phyloP scores from a whole-genome alignment of 2,888 invertebrate species.

The Philereme vetulata region DNA sequence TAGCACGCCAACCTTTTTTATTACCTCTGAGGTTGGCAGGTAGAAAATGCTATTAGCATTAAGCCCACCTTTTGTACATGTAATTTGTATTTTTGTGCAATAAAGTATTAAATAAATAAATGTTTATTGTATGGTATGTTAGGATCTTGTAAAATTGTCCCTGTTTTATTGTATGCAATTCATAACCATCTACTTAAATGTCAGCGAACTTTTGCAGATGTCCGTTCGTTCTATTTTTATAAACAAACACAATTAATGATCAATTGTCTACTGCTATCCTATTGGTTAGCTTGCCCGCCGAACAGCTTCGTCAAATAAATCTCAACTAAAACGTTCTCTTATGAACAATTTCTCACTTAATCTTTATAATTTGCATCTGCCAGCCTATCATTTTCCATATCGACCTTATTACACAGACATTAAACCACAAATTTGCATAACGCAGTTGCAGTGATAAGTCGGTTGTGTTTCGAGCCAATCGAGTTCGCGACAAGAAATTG shows the following conservation, averaged over 20 bases:
- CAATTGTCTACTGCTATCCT: constrained; percentile 65
- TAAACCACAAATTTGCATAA: constrained; percentile 54
- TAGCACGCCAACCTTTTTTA: too few species aligned
- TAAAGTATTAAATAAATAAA: too few species aligned
- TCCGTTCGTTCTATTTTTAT: constrained; percentile 60
- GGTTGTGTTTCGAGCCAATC: constrained; percentile 58
- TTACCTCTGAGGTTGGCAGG: too few species aligned
- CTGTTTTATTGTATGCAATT: not conserved
- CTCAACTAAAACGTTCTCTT: constrained; percentile 69
- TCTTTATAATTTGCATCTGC: constrained; percentile 54
- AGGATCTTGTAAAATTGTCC: too few species aligned
- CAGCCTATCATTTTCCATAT: constrained; percentile 36
- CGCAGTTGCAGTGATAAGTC: constrained; percentile 40
- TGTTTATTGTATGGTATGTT: too few species aligned
- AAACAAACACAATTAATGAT: constrained; percentile 73
- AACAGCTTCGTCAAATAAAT: constrained; percentile 66
- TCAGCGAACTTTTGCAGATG: constrained; percentile 50
- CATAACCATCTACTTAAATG: constrained; percentile 36
- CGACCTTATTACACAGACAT: constrained; percentile 50
- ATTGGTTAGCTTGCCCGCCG: constrained; percentile 55
- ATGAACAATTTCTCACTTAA: constrained; percentile 72
- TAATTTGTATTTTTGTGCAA: too few species aligned
- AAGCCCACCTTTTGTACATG: too few species aligned
- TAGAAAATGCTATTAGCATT: too few species aligned
- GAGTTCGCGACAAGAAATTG: constrained; percentile 62